Evolutionary conservation across 1,140 invertebrate species (phyloP).

Genomic region (Wiebesia pumilae): DNA sequence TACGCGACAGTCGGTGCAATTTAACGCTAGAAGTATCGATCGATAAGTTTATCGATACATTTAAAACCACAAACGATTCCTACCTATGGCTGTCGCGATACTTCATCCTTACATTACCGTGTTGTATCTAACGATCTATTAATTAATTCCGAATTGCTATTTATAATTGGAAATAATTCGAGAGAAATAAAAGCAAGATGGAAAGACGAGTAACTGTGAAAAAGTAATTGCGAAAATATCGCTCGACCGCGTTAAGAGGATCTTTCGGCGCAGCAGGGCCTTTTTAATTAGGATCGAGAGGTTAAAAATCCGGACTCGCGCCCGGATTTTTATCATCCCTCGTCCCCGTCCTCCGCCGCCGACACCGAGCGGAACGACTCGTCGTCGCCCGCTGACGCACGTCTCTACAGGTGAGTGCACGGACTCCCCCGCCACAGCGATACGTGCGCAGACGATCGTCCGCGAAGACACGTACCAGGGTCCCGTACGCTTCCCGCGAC

Average conservation of each 20-base stretch:
- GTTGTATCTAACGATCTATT: background rate
- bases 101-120: background rate
- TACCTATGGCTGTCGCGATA: background rate
- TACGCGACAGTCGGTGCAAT: background rate
- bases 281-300: no score
- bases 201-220: background rate
- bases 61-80: background rate
- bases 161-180: background rate
- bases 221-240: background rate
- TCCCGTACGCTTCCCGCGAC: slow-evolving; percentile 67
- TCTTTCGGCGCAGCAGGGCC: background rate
- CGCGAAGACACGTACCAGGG: slow-evolving; percentile 60
- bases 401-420: no score
- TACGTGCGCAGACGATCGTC: background rate
- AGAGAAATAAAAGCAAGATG: background rate
- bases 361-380: no score
- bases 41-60: background rate
- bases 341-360: background rate
- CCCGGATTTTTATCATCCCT: background rate
- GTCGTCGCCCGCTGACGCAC: background rate
- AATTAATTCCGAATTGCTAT: background rate
- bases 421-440: no score
- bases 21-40: background rate
- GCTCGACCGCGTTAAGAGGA: no score
- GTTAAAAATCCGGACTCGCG: no score